Base-by-base conservation (phyloP, 2,113 vertebrate genomes). In the Vireo altiloquus region DNA sequence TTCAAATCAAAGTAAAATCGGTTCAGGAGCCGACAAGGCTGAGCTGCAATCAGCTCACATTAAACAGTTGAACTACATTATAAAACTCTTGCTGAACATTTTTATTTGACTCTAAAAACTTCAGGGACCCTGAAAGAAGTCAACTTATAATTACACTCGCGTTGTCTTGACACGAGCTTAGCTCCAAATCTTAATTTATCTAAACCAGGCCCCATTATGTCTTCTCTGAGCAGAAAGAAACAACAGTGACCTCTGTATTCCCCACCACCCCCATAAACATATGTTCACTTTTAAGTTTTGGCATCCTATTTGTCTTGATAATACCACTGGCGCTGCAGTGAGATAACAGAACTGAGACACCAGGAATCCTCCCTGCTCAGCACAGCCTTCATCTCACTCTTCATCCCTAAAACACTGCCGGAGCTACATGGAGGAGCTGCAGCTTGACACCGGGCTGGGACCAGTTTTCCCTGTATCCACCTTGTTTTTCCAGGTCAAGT, bases 291-390 rank as follows among this genome's bases (percentile, higher is more conserved):
- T 94, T 96, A 87, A 87, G 76, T 76, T 94, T 53, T 94, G 97
- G 95, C 87, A 89, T 78, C 64, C 92, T 61, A 74, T 95, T 94
- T 89, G 91, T 92, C 92, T 97, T 95, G 96, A 89, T 96, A 96
- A 96, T 94, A 89, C 86, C 94, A 44, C 90, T 94, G 95, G 93
- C 22, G 33, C 39, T 79, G 74, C 27, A 33, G 28, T 40, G 95
- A 84, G 65, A 95, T 92, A 92, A 68, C 74, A 76, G 87, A 54
- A 31, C 42, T 13, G 80, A 85, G 90, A 83, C 44, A 53, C 15
- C 4, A 87, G 91, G 76, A 94, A 82, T 87, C 66, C 92, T 92
- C 94, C 94, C 93, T 87, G 88, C 91, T 85, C 28, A 64, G 87
- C 75, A 56, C 74, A 87, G 64, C 65, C 84, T 79, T 54, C 88